phyloP scores from a whole-genome alignment of 2,113 vertebrate genomes.

The Cacatua alba region DNA sequence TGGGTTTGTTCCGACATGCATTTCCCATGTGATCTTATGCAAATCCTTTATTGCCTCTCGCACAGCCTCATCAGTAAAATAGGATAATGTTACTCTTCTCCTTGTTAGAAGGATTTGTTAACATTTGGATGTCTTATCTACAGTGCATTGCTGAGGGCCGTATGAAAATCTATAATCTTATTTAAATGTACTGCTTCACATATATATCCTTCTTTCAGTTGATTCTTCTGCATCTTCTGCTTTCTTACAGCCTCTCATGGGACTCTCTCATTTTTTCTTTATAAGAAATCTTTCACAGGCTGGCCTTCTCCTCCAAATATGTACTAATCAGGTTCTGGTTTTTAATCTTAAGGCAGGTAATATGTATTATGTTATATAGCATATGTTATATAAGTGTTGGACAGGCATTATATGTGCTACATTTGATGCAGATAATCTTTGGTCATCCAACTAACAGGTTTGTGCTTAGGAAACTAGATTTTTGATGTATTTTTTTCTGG shows the following conservation, averaged over 20 bases:
- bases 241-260: background rate
- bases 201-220: background rate
- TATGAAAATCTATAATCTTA: background rate
- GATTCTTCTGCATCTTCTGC: background rate
- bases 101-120: background rate
- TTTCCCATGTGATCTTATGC: constrained; percentile 49
- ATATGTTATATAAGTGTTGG: background rate
- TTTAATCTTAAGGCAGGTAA: background rate
- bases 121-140: constrained; percentile 22
- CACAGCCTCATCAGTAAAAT: background rate
- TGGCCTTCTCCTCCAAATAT: background rate
- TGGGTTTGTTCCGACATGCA: constrained; percentile 14
- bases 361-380: background rate
- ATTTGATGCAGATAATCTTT: background rate
- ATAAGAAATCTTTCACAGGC: background rate
- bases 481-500: background rate
- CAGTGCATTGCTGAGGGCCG: background rate
- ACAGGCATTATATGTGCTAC: background rate
- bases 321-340: background rate
- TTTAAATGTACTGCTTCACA: constrained; percentile 16
- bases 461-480: background rate
- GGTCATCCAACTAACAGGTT: background rate
- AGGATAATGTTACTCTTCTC: background rate
- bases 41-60: background rate
- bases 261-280: background rate